phyloP scores from a whole-genome alignment of 2,797 vertebrate genomes.

The Cetoscarus ocellatus region DNA sequence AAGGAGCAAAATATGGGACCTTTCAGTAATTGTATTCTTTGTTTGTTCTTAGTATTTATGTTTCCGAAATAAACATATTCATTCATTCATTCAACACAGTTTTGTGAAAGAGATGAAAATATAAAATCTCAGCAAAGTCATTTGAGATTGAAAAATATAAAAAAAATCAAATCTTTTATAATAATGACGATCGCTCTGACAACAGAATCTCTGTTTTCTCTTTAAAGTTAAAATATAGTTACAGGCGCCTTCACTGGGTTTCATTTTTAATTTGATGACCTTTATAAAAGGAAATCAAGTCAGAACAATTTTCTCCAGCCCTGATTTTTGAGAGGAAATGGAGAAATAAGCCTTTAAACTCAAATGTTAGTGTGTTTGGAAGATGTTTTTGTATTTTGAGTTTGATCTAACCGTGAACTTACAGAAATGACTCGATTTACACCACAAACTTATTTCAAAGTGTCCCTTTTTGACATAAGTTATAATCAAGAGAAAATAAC shows the following conservation, averaged over 20 bases:
- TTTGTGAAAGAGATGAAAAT: too few species aligned
- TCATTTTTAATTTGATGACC: neutral
- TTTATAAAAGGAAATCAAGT: neutral
- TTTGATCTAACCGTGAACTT: neutral
- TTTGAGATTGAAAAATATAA: too few species aligned
- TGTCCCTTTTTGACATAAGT: neutral
- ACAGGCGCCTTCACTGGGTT: neutral
- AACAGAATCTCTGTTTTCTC: neutral
- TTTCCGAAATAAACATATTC: too few species aligned
- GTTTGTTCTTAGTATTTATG: too few species aligned
- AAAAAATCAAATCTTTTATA: neutral
- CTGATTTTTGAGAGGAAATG: neutral
- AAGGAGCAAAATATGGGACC: too few species aligned
- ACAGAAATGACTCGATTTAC: neutral
- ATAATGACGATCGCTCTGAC: neutral
- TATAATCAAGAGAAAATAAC: neutral
- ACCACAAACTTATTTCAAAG: conserved; percentile 1
- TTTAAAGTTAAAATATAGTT: neutral
- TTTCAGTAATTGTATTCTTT: too few species aligned
- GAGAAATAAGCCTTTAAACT: neutral
- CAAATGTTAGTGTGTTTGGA: neutral
- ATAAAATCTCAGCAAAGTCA: too few species aligned
- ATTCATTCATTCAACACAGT: too few species aligned
- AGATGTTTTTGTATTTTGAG: neutral
- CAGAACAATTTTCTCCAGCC: neutral